A percentile compares a stretch with the other conserved stretches of the same genome.
Evolutionary conservation across 1,140 invertebrate species (phyloP).

Genomic region (Radopholus similis): DNA sequence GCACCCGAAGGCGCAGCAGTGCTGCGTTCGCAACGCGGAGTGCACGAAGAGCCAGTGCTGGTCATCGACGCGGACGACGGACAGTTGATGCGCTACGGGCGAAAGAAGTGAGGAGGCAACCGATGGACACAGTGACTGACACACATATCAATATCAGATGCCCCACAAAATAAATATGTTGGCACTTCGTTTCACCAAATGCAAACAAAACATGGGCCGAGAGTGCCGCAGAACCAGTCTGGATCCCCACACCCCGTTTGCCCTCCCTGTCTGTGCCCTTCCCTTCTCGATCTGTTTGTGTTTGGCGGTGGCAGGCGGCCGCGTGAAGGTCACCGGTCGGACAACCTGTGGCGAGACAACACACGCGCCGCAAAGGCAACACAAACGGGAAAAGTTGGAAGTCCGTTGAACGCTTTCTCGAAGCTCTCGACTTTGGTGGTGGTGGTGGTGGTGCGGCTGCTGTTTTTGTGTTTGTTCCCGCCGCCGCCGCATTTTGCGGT

Average conservation of each 20-base stretch:
- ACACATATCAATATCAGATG: neutral
- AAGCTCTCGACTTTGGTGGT: neutral
- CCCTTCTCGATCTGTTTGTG: neutral
- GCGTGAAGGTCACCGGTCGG: slow-evolving; percentile 4
- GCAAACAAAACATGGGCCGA: too few relatives aligned
- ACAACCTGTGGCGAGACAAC: too few relatives aligned
- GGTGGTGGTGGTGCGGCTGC: neutral
- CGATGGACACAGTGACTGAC: neutral
- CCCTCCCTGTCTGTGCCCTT: neutral
- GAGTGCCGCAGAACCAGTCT: too few relatives aligned
- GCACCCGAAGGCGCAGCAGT: slow-evolving; percentile 4
- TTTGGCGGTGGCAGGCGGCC: neutral
- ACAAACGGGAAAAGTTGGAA: too few relatives aligned
- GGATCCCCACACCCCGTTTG: too few relatives aligned
- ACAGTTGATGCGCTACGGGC: slow-evolving; percentile 21
- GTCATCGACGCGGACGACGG: slow-evolving; percentile 32
- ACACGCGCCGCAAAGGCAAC: too few relatives aligned
- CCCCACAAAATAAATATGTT: too few relatives aligned
- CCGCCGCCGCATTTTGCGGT: neutral
- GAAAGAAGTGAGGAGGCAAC: neutral
- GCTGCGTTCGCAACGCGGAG: slow-evolving; percentile 22
- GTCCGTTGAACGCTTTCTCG: too few relatives aligned
- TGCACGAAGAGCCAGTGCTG: slow-evolving; percentile 2
- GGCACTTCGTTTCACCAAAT: too few relatives aligned
- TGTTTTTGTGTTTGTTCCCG: neutral